Conservation (phyloP, 2,113 vertebrate genomes). For the Peromyscus polionotus region DNA sequence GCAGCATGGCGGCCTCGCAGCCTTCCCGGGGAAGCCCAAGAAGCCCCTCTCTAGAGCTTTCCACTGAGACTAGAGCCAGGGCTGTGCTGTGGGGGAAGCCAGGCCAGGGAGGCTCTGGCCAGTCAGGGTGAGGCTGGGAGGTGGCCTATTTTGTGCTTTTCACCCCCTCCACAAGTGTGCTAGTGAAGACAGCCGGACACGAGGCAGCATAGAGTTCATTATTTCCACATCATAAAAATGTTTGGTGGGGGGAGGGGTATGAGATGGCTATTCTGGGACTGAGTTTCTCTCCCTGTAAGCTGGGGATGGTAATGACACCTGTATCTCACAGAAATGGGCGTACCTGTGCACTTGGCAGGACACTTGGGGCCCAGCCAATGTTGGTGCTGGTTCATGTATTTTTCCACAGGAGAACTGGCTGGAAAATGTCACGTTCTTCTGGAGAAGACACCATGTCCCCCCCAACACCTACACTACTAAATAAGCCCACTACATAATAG, state of each 20-base stretch:
- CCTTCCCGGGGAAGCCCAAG: not conserved
- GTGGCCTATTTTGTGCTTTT: not conserved
- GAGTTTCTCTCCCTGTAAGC: not conserved
- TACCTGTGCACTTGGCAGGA: not conserved
- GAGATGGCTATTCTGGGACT: not conserved
- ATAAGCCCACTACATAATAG: not conserved
- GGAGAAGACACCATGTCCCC: not conserved
- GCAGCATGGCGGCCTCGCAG: not conserved
- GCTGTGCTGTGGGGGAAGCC: fast-evolving
- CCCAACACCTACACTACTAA: not conserved
- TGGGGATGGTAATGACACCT: not conserved
- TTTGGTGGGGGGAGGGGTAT: fast-evolving
- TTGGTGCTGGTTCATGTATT: not conserved
- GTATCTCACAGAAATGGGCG: not conserved
- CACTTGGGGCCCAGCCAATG: not conserved
- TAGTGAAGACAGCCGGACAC: not conserved
- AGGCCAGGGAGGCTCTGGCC: not conserved
- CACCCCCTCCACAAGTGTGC: not conserved
- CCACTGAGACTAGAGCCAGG: not conserved
- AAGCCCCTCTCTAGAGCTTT: not conserved
- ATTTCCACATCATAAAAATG: not conserved
- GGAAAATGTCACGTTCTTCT: not conserved
- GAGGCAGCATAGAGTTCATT: not conserved
- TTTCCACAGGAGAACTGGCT: not conserved
- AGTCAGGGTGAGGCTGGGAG: too few species aligned